These are phyloP conservation scores for Melitaea cinxia DNA, from an alignment of 1,140 invertebrate species.

Conservation along the genomic window DNA sequence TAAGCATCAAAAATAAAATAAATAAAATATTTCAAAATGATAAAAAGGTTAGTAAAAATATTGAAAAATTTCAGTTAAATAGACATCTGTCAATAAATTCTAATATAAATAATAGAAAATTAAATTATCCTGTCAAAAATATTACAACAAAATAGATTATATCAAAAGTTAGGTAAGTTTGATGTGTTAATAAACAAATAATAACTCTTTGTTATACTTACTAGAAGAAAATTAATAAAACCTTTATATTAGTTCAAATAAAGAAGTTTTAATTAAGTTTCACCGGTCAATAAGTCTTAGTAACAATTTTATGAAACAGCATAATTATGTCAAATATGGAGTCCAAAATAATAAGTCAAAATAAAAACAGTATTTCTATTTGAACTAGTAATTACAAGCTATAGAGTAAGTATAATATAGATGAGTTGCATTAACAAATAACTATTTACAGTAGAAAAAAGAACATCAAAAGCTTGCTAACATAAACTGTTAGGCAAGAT, in stretches of 20 bases:
- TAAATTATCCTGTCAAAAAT: neutral
- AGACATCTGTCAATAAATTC: conserved; percentile 25
- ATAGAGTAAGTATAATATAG: conserved; percentile 27
- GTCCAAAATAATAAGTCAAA: no score
- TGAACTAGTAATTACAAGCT: no score
- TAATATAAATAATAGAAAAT: neutral
- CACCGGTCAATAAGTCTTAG: no score
- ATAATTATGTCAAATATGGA: no score
- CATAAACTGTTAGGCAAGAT: conserved; percentile 27
- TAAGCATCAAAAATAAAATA: conserved; percentile 28
- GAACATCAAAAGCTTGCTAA: conserved; percentile 30
- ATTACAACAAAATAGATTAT: neutral
- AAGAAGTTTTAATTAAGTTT: no score
- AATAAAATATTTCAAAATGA: conserved; percentile 25
- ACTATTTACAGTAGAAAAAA: conserved; percentile 24
- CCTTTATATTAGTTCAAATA: no score
- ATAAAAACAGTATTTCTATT: no score
- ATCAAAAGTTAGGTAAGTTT: no score
- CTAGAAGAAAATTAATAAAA: no score
- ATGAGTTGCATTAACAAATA: conserved; percentile 27
- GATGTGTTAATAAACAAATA: no score
- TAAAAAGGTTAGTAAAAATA: conserved; percentile 30
- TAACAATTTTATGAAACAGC: no score
- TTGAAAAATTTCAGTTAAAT: conserved; percentile 25
- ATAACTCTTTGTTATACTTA: no score